Evolutionary conservation across 2,113 vertebrate species (phyloP).

Genomic region (Siniperca knerii): DNA sequence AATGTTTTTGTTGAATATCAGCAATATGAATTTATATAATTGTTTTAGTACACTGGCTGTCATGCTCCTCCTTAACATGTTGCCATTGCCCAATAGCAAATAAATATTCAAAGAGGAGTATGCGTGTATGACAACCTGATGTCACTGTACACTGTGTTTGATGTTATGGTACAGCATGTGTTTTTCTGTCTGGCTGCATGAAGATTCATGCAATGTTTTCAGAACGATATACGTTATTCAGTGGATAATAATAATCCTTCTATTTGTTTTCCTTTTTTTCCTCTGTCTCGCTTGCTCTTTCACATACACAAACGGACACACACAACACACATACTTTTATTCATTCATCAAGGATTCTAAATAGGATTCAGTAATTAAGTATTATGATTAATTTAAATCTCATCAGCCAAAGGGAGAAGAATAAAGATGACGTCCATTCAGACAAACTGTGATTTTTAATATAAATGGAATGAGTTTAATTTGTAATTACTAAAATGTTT

Average conservation of each 20-base stretch:
- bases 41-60: not conserved
- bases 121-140: not conserved
- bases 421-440: not conserved
- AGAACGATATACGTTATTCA: constrained; percentile 38
- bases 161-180: not conserved
- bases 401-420: not conserved
- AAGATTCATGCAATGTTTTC: not conserved
- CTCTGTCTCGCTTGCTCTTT: not conserved
- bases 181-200: constrained; percentile 11
- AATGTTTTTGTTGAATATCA: not conserved
- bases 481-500: not conserved
- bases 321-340: not conserved
- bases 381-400: not conserved
- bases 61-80: not conserved
- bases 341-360: not conserved
- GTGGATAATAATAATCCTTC: not conserved
- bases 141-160: not conserved
- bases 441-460: not conserved
- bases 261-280: not conserved
- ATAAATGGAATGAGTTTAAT: not conserved
- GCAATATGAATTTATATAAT: not conserved
- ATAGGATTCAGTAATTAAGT: not conserved
- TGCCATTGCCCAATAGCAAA: not conserved
- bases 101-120: not conserved
- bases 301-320: not conserved